Percentiles rank a stretch among this genome's conserved stretches.
These are phyloP conservation scores for Danio choprae DNA, from an alignment of 2,797 vertebrate species.

Conservation along the genomic window DNA sequence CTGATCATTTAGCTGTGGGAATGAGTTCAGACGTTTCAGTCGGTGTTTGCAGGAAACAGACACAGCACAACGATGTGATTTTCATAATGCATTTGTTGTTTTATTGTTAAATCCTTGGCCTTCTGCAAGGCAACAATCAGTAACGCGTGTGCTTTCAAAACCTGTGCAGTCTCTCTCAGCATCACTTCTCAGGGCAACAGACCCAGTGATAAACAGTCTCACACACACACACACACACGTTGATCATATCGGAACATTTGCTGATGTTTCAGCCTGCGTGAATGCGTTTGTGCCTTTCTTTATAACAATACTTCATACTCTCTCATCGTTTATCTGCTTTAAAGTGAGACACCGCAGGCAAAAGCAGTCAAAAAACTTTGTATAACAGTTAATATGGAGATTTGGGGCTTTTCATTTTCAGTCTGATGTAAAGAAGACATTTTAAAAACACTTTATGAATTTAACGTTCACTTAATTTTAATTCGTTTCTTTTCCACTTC, in stretches of 20 bases:
- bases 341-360: slow-evolving; percentile 1
- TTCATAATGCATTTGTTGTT: slow-evolving; percentile 62
- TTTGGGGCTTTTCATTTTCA: too few relatives aligned
- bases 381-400: too few relatives aligned
- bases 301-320: slow-evolving; percentile 19
- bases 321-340: slow-evolving; percentile 34
- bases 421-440: too few relatives aligned
- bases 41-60: background rate
- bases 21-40: too few relatives aligned
- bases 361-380: background rate
- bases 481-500: too few relatives aligned
- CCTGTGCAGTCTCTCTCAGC: slow-evolving; percentile 65
- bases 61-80: background rate
- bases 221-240: background rate
- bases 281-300: slow-evolving; percentile 29
- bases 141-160: slow-evolving; percentile 72
- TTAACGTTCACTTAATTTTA: too few relatives aligned
- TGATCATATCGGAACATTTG: slow-evolving; percentile 6
- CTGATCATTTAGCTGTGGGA: too few relatives aligned
- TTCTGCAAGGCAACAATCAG: slow-evolving; percentile 64
- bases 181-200: slow-evolving; percentile 22
- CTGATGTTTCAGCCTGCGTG: slow-evolving; percentile 25
- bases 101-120: slow-evolving; percentile 70
- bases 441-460: too few relatives aligned
- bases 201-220: background rate